Percentiles rank a stretch among this genome's conserved stretches.
Conservation (phyloP, 2,113 vertebrate species). For the Hemiprocne comata region DNA sequence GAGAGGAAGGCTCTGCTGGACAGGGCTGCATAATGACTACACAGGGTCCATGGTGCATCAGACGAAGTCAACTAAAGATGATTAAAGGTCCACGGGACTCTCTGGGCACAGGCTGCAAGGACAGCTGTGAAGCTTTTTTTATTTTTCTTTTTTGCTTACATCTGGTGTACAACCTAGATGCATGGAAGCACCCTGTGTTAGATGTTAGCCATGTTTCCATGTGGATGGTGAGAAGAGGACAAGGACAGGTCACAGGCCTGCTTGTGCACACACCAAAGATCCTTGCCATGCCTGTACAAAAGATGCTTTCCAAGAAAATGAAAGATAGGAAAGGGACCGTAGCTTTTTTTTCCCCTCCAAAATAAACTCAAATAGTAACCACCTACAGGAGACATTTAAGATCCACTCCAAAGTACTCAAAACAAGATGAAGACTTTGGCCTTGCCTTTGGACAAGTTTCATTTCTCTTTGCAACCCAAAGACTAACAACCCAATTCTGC, state of each 20-base stretch:
- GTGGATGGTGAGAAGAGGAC: accelerated
- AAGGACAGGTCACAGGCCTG: not conserved
- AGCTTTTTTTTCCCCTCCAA: not conserved
- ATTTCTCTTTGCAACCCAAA: not conserved
- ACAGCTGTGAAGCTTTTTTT: not conserved
- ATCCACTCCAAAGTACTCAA: not conserved
- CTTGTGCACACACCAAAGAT: not conserved
- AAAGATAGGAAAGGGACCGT: not conserved
- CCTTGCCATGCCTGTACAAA: accelerated
- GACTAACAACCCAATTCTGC: not conserved
- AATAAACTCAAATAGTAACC: not conserved
- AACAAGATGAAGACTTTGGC: not conserved
- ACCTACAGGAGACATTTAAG: not conserved
- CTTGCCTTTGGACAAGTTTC: not conserved
- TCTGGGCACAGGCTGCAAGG: not conserved
- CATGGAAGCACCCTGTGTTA: accelerated
- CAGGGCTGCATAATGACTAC: accelerated
- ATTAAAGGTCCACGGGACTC: not conserved
- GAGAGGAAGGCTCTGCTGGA: not conserved
- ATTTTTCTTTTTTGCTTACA: accelerated
- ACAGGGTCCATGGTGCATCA: not conserved
- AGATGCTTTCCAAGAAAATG: not conserved
- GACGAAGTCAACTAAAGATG: not conserved
- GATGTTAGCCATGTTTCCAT: not conserved
- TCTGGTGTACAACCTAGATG: not conserved